Conservation (phyloP, 2,888 invertebrate species). For the Orchesella flavescens region DNA sequence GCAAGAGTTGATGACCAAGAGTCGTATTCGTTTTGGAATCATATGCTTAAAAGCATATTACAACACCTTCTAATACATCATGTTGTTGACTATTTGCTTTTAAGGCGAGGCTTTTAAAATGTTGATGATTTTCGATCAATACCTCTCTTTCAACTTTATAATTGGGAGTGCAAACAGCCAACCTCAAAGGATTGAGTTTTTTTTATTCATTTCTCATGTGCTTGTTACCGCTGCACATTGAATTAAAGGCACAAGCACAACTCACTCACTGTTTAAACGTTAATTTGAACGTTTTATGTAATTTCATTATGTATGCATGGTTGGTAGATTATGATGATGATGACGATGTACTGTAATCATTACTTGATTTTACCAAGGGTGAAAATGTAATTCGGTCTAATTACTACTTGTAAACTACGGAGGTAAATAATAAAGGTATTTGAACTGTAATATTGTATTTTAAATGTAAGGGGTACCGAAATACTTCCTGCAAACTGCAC, state of each 20-base stretch:
- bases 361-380: slow-evolving; percentile 22
- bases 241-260: neutral
- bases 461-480: no score
- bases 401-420: slow-evolving; percentile 14
- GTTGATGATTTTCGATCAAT: slow-evolving; percentile 17
- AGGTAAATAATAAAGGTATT: neutral
- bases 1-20: neutral
- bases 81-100: slow-evolving; percentile 1
- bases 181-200: neutral
- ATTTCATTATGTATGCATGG: neutral
- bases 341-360: slow-evolving; percentile 2
- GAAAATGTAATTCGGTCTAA: slow-evolving; percentile 31
- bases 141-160: neutral
- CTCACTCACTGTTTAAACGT: neutral
- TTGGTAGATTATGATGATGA: neutral
- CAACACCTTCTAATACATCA: neutral
- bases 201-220: neutral
- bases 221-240: neutral
- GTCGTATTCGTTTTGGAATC: no score
- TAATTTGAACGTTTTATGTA: neutral
- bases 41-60: no score
- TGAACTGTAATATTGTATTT: neutral
- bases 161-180: neutral
- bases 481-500: no score
- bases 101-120: slow-evolving; percentile 22